Base-by-base conservation (phyloP, 2,113 vertebrate genomes). In the Pteropus alecto region DNA sequence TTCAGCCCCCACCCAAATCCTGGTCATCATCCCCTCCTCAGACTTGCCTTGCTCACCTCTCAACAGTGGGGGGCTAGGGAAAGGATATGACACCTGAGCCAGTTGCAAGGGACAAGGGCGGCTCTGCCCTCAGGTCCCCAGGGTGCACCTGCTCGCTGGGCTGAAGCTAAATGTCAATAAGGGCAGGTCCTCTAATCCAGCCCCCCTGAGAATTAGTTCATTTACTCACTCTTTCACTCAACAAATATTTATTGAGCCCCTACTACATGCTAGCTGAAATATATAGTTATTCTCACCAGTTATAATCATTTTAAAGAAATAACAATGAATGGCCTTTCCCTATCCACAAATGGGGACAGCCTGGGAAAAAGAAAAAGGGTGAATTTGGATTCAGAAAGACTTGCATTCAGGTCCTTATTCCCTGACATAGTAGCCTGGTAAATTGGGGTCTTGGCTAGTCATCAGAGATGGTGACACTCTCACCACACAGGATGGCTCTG, bases 221-320 rank as follows among this genome's bases (percentile, higher is more conserved):
- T n/a, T 51, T 28, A 41, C 63, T 73, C 78, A 82, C 68, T 73
- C 83, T 77, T 79, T 26, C 13, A 26, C 19, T 89, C 67, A 78
- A 26, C 38, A 63, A 76, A 6, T 46, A 60, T 6, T 28, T 28
- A 81, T 1, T 8, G 56, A 93, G 51, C 3, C 24, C 60, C 58
- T 60, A 16, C 46, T 60, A 7, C 1, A 1, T 43, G 33, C 3
- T 19, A 14, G 19, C 77, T 58, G 48, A 88, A 48, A 82, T 13
- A 12, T 11, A 58, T 19, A 41, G 35, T 60, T 43, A 56, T 56
- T 71, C 67, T 46, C 35, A 43, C 35, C 58, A 63, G n/a, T 48
- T 30, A 86, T 12, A 24, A 26, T 86, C 48, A 58, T 74, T 74
- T 48, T 63, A 38, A 76, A 38, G 68, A 89, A 68, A 76, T 33